Base-by-base conservation (phyloP, 2,888 invertebrate species). In the Megaustenia siamemsis region DNA sequence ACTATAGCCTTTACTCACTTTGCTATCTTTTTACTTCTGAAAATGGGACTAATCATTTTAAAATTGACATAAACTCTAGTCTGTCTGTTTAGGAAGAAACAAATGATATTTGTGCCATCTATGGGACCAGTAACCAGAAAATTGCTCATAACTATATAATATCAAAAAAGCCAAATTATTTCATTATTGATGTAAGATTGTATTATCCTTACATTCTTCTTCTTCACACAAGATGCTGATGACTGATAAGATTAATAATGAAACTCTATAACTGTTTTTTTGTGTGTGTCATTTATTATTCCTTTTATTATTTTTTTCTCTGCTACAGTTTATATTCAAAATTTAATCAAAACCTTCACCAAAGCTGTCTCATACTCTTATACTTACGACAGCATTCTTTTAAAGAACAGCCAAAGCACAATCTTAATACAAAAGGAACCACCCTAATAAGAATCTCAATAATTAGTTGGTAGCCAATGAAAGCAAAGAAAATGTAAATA, bases 381-480 rank as follows among this genome's bases (percentile, higher is more conserved):
- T 68, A 63, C 75, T 66, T 76, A 83, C 76, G 8, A 49, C 76
- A 76, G 38, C 56, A 75, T 12, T 32, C 43, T 8, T 49, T n/a
- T 21, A 10, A 18, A 24, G 45, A 66, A n/a, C 75, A 76, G 32
- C 35, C 49, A 12, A 28, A 32, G 12, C 60, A 32, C 10, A 1
- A 3, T 28, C 66, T 63, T 5, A 35, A 8, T 21, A 35, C 24
- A 76, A 40, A 76, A 1, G 83, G 49, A 28, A 66, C 45, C 28
- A 38, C 28, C 32, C 83, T 53, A 38, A 69, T 66, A 12, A 86
- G 15, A 3, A 79, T 79, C 43, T 86, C 86, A 73, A 85, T 82
- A 69, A 79, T 79, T 28, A 86, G 66, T 38, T 85, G 84, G 80
- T 86, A 86, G 56, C 69, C 82, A 6, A 82, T 82, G 82, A 84